phyloP scores from a whole-genome alignment of 2,888 invertebrate genomes.

The Pristionchus entomophagus region DNA sequence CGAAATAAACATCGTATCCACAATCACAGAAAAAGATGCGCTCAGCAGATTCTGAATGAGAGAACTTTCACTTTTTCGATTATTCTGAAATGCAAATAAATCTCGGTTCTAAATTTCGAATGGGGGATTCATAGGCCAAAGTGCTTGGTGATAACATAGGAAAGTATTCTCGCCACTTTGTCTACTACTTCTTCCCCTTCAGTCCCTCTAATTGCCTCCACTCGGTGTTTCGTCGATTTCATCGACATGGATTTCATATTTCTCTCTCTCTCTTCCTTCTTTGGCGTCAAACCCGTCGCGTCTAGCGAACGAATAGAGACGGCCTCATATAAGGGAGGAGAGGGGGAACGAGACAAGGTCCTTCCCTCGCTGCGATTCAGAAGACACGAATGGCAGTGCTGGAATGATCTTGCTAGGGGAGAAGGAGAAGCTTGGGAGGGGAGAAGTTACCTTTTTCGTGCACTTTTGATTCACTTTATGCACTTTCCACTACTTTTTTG shows the following conservation, averaged over 20 bases:
- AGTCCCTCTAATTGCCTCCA: neutral
- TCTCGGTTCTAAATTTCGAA: too few relatives aligned
- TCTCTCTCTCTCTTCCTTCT: neutral
- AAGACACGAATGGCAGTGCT: conserved; percentile 36
- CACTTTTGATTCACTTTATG: neutral
- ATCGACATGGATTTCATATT: neutral
- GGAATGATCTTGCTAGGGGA: conserved; percentile 11
- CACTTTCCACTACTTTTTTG: neutral
- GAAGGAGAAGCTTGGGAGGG: neutral
- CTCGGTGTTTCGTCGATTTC: conserved; percentile 7
- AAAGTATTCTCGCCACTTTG: too few relatives aligned
- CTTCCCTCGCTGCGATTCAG: conserved; percentile 33
- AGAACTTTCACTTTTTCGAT: too few relatives aligned
- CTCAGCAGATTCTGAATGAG: too few relatives aligned
- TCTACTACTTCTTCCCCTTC: too few relatives aligned
- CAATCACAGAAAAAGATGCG: too few relatives aligned
- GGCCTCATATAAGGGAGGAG: conserved; percentile 15
- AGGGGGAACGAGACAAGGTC: neutral
- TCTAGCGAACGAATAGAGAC: neutral
- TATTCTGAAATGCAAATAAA: too few relatives aligned
- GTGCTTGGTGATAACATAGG: too few relatives aligned
- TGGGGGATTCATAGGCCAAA: too few relatives aligned
- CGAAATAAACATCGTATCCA: too few relatives aligned
- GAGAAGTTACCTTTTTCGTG: neutral
- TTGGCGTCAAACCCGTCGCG: conserved; percentile 11